These are phyloP conservation scores for Drosophila trichaetosa DNA, from an alignment of 2,888 invertebrate species.

Conservation along the genomic window DNA sequence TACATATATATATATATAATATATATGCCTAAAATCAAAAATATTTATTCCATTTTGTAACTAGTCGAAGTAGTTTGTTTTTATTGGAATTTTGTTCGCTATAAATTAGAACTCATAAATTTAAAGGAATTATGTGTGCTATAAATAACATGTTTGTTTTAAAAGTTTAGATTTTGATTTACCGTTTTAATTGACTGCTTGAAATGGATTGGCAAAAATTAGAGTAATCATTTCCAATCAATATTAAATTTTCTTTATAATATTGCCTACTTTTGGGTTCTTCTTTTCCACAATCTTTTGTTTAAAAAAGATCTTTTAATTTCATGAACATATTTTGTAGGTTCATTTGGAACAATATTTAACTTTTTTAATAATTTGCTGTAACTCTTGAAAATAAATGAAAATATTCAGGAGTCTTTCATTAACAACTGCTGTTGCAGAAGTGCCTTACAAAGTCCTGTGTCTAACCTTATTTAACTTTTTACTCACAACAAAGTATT, in stretches of 20 bases:
- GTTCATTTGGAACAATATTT: neutral
- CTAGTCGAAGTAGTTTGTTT: slow-evolving; percentile 1
- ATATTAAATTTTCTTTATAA: neutral
- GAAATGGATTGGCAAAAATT: neutral
- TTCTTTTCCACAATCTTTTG: too few relatives aligned
- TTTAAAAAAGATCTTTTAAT: neutral
- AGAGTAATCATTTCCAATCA: neutral
- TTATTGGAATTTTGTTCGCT: neutral
- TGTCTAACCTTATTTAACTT: neutral
- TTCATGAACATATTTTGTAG: neutral
- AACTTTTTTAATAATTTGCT: neutral
- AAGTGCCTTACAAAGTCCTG: neutral
- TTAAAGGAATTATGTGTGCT: neutral
- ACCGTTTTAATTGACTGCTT: neutral
- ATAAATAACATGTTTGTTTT: neutral
- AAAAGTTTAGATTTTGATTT: neutral
- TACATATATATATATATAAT: too few relatives aligned
- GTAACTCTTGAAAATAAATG: neutral
- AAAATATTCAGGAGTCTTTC: neutral
- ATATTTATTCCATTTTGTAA: slow-evolving; percentile 3
- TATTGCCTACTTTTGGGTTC: slow-evolving; percentile 4
- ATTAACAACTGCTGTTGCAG: neutral
- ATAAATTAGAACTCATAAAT: neutral
- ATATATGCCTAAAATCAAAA: neutral
- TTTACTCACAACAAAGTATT: neutral